Evolutionary conservation across 2,797 vertebrate species (phyloP).

Genomic region (Synaphobranchus kaupii): DNA sequence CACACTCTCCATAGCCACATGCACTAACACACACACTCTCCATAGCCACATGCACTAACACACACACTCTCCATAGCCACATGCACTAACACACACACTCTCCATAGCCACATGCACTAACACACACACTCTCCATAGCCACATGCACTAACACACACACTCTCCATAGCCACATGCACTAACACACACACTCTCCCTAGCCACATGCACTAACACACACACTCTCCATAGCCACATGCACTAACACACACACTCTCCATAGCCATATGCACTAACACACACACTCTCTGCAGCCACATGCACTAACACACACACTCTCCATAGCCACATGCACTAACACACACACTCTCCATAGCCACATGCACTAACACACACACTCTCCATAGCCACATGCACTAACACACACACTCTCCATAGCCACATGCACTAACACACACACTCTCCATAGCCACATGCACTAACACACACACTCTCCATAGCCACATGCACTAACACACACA

Average conservation of each 20-base stretch:
- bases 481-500: rapidly evolving
- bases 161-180: no score
- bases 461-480: rapidly evolving
- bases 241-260: no score
- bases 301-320: rapidly evolving
- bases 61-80: no score
- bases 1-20: no score
- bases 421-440: no score
- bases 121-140: rapidly evolving
- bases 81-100: no score
- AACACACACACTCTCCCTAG: no score
- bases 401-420: no score
- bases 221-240: rapidly evolving
- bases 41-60: rapidly evolving
- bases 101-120: rapidly evolving
- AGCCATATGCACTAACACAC: no score
- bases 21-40: rapidly evolving
- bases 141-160: rapidly evolving
- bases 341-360: no score
- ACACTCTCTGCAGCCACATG: no score
- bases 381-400: rapidly evolving
- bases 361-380: rapidly evolving
- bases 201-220: rapidly evolving
- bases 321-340: rapidly evolving
- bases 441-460: rapidly evolving